Evolutionary conservation across 2,888 invertebrate species (phyloP), one percentile per base, ranked within the genome.

Genomic region (Microdon myrmicae): DNA sequence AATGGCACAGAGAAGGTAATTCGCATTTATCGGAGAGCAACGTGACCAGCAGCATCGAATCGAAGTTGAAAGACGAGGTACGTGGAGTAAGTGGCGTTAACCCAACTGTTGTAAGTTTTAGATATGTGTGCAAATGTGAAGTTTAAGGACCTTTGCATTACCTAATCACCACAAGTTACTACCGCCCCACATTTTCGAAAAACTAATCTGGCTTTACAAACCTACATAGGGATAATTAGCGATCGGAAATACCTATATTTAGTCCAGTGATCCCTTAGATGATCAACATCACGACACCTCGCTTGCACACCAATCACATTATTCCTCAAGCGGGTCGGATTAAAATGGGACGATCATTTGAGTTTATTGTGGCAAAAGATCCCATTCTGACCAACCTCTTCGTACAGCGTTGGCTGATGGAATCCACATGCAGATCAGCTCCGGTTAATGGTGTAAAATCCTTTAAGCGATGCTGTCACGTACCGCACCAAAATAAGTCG

Each of bases 201-300:
- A n/a, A n/a, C n/a, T n/a, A n/a, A n/a, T n/a, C n/a, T n/a, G n/a
- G n/a, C n/a, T n/a, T n/a, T n/a, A n/a, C n/a, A n/a, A n/a, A n/a
- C n/a, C n/a, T n/a, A n/a, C 22, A 22, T 25, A 14, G 43, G 48
- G 20, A 53, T 58, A 64, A 64, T 64, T 64, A 64, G 64, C 51
- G 43, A 19, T 14, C 17, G 28, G 38, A 51, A 51, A 32, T 47
- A 41, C 37, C 39, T 49, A 56, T 51, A 56, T 64, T 64, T 64
- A 58, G 64, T 64, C 41, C 47, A 47, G 47, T 58, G 58, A 64
- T 58, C 64, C 58, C 43, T 58, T 23, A 35, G 64, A 64, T 64
- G 64, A 64, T 64, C 64, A 64, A 47, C 64, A 64, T 64, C 64
- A 64, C 64, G 64, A 64, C 64, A 58, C 39, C 20, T 28, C 39